Percentiles rank a stretch among this genome's conserved stretches.
Conservation (phyloP, 2,888 invertebrate genomes). For the Andrena minutula region DNA sequence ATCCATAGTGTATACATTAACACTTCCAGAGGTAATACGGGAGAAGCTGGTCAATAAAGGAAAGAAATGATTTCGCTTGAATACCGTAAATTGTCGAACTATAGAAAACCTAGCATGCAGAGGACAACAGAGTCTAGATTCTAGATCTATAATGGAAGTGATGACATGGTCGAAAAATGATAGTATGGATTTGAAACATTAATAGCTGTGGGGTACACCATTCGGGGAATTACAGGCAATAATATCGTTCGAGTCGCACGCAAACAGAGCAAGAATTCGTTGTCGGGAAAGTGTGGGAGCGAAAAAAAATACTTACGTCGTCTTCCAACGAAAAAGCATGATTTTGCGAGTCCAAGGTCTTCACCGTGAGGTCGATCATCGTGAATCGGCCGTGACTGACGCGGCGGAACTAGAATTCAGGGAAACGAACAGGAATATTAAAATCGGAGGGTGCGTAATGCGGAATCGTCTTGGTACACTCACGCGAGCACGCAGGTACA, state of each 20-base stretch:
- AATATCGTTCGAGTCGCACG: conserved; percentile 24
- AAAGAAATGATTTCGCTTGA: background rate
- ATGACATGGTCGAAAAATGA: conserved; percentile 15
- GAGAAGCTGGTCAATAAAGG: background rate
- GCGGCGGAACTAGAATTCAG: conserved; percentile 39
- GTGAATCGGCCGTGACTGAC: conserved; percentile 38
- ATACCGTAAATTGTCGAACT: background rate
- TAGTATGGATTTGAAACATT: background rate
- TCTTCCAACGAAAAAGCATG: conserved; percentile 93
- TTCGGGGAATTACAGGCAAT: background rate
- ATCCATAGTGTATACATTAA: background rate
- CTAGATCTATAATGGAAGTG: background rate
- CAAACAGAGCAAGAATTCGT: conserved; percentile 12
- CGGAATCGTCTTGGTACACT: conserved; percentile 43
- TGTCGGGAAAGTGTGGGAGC: background rate
- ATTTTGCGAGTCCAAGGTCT: conserved; percentile 95
- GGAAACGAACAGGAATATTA: conserved; percentile 15
- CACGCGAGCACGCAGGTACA: conserved; percentile 48
- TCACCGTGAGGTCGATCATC: conserved; percentile 94
- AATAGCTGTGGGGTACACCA: background rate
- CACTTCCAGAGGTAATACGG: background rate
- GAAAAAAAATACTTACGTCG: conserved; percentile 89
- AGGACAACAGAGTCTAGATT: conserved; percentile 12
- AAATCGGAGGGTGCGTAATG: conserved; percentile 12
- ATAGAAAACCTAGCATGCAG: background rate